Conservation (phyloP, 2,888 invertebrate species). For the Invenusta paracnida region DNA sequence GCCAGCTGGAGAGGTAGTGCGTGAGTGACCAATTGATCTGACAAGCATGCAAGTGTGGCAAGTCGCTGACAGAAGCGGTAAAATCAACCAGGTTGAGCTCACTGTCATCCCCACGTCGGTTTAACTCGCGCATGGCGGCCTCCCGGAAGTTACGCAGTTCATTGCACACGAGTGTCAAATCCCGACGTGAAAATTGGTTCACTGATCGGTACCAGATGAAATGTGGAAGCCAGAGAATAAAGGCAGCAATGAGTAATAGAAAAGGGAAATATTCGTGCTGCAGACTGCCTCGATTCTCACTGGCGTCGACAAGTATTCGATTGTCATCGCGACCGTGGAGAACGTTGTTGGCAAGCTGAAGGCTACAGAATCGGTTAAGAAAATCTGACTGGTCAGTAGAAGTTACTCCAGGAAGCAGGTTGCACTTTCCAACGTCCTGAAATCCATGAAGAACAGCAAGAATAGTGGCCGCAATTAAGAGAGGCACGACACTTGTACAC, state of each 20-base stretch:
- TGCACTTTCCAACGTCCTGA: constrained; percentile 18
- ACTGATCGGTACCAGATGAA: constrained; percentile 17
- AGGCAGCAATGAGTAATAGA: constrained; percentile 22
- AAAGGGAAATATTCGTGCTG: constrained; percentile 41
- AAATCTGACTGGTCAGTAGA: not conserved
- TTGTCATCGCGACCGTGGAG: constrained; percentile 31
- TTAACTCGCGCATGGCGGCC: constrained; percentile 8
- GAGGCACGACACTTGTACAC: not conserved
- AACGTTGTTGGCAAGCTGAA: constrained; percentile 34
- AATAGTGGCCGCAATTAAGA: constrained; percentile 8
- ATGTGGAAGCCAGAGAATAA: constrained; percentile 37
- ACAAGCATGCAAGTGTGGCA: constrained; percentile 34
- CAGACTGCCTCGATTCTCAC: not conserved
- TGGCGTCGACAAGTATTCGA: not conserved
- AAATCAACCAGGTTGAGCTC: constrained; percentile 31
- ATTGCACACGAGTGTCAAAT: constrained; percentile 22
- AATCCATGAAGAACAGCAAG: constrained; percentile 24
- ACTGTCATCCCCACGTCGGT: constrained; percentile 22
- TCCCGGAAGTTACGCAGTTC: constrained; percentile 39
- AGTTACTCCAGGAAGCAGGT: not conserved
- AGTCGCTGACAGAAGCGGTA: constrained; percentile 25
- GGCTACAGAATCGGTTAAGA: constrained; percentile 27
- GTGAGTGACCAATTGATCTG: constrained; percentile 39
- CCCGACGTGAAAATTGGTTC: not conserved
- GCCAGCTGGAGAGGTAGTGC: constrained; percentile 40